These are phyloP conservation scores for Drepanosiphum platanoidis DNA, from an alignment of 2,888 invertebrate species.

Conservation along the genomic window DNA sequence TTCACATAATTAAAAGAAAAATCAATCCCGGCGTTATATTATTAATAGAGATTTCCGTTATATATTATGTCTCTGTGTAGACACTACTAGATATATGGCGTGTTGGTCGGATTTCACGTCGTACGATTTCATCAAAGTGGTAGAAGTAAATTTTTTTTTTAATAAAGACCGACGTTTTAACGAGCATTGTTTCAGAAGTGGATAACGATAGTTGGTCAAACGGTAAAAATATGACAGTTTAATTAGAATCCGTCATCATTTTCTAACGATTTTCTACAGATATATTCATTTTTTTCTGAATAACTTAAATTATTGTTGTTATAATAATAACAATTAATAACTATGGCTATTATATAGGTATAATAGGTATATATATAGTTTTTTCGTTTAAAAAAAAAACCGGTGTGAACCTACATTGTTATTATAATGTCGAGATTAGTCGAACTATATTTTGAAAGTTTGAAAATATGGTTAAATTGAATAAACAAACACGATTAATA, in stretches of 20 bases:
- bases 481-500: background rate
- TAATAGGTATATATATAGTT: too few species aligned
- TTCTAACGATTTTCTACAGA: background rate
- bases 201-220: background rate
- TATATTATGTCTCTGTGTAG: background rate
- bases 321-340: background rate
- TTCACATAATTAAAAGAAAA: slow-evolving; percentile 46
- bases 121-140: background rate
- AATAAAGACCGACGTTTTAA: background rate
- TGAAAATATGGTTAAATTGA: background rate
- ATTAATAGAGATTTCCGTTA: slow-evolving; percentile 44
- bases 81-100: too few species aligned
- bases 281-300: background rate
- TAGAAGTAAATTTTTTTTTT: background rate
- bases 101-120: background rate
- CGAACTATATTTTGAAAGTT: background rate
- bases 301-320: background rate
- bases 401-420: background rate
- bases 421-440: too few species aligned
- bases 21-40: slow-evolving; percentile 3
- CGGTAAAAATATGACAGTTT: background rate
- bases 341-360: too few species aligned
- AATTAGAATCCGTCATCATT: background rate
- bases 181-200: background rate
- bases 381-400: background rate